Base-by-base conservation (phyloP, 2,888 invertebrate genomes). In the Pachydiplax longipennis region DNA sequence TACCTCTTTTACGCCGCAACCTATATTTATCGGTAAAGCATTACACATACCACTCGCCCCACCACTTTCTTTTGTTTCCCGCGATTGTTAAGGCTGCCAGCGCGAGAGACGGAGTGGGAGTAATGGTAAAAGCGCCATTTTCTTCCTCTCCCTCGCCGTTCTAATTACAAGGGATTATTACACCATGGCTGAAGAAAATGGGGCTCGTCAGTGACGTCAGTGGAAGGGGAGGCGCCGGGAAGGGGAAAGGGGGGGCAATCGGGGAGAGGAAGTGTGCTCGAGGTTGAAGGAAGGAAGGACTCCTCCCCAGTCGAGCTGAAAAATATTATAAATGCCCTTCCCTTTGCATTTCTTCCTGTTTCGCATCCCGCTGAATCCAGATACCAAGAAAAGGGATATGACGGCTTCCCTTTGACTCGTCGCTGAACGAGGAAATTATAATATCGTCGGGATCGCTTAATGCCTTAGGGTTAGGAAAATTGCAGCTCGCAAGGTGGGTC, bases 11-110 rank as follows among this genome's bases (percentile, higher is more conserved):
- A 73, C 73, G 73, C 25, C 73, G 73, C 73, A 73, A 73, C 73
- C 73, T 73, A 73, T 73, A 73, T 73, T 73, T 73, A 73, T 73
- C 73, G 73, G 73, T 73, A 73, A 73, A 73, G 73, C 73, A 73
- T 73, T 73, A 73, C 73, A 73, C 73, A 73, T 73, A 25, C 73
- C 73, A 73, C 73, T 31, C 73, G 25, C 73, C 73, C 73, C 25
- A 31, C 31, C 73, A 31, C 73, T 73, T 73, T 73, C 73, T 73
- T 73, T 73, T 73, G 73, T 73, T 31, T 73, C 31, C 31, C 73
- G 73, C 31, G 73, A 73, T 73, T 73, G 73, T 73, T 73, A 73
- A 73, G 73, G 73, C 73, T 73, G 25, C 73, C 65, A 65, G 65
- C 65, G 65, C 65, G 10, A 61, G 61, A 61, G 15, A 12, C 25